Evolutionary conservation across 92 coral and sea anemone species (phyloP).

Genomic region (Actinostola sp.): DNA sequence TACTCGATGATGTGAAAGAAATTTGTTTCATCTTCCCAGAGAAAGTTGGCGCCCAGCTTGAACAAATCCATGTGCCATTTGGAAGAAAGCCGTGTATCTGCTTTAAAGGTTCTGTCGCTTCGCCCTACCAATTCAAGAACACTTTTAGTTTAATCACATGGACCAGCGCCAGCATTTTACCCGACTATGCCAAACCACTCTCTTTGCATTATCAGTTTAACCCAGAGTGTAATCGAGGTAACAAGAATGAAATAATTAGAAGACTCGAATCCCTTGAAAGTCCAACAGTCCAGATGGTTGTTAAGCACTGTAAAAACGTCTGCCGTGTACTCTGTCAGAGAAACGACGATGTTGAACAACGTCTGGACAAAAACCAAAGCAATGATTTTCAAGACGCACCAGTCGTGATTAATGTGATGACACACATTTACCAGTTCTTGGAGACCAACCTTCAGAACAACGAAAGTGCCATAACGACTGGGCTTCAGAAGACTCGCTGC

Average conservation of each 20-base stretch:
- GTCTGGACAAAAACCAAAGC: background rate
- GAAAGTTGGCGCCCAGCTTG: constrained; percentile 6
- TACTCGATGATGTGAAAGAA: constrained; percentile 22
- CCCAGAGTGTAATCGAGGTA: background rate
- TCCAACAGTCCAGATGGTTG: constrained; percentile 61
- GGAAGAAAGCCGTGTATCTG: constrained; percentile 31
- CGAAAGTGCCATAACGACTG: background rate
- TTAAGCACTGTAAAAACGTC: constrained; percentile 61
- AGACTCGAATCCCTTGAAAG: constrained; percentile 17
- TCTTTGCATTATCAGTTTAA: background rate
- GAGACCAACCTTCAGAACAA: background rate
- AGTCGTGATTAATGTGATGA: constrained; percentile 51
- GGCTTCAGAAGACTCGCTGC: constrained; percentile 36
- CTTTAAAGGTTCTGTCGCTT: constrained; percentile 52
- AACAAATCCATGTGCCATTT: constrained; percentile 29
- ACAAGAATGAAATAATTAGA: background rate
- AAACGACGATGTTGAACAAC: background rate
- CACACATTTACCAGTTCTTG: constrained; percentile 53
- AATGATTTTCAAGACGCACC: too few relatives aligned
- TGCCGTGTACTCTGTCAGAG: constrained; percentile 33
- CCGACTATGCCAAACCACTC: constrained; percentile 39
- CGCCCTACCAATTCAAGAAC: background rate
- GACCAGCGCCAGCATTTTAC: constrained; percentile 63
- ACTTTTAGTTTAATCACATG: constrained; percentile 49
- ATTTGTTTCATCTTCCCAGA: constrained; percentile 45